Percentiles rank a stretch among this genome's conserved stretches.
These are phyloP conservation scores for Benthosema pterotum DNA, from an alignment of 2,797 vertebrate genomes.

Conservation along the genomic window DNA sequence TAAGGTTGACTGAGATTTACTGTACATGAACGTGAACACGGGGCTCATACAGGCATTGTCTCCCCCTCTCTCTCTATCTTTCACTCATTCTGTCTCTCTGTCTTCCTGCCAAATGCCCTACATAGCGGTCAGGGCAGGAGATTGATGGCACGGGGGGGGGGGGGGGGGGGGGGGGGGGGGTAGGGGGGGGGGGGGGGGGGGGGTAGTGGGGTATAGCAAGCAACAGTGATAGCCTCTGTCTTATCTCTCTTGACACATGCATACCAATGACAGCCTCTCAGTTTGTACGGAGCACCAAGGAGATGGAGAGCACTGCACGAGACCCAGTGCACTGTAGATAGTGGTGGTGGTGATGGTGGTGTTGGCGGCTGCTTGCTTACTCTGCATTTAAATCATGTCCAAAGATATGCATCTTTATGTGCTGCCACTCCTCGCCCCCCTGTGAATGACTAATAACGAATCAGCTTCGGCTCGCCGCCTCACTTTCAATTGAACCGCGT, in stretches of 20 bases:
- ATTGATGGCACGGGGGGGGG: constrained; percentile 58
- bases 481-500: constrained; percentile 51
- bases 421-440: constrained; percentile 35
- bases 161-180: constrained; percentile 41
- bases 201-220: constrained; percentile 23
- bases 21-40: background rate
- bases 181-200: constrained; percentile 51
- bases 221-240: constrained; percentile 71
- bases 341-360: constrained; percentile 16
- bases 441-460: constrained; percentile 54
- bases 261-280: constrained; percentile 60
- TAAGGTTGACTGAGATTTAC: constrained; percentile 6
- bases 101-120: constrained; percentile 25
- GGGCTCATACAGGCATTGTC: constrained; percentile 9
- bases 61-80: background rate
- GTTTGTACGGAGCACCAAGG: background rate
- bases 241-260: constrained; percentile 61
- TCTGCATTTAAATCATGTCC: constrained; percentile 68
- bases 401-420: constrained; percentile 61
- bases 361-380: constrained; percentile 53
- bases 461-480: constrained; percentile 35
- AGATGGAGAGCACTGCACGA: background rate
- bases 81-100: constrained; percentile 12
- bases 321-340: constrained; percentile 6
- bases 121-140: constrained; percentile 52